Evolutionary conservation across 2,113 vertebrate genomes (phyloP).

Genomic region (Gymnogyps californianus): DNA sequence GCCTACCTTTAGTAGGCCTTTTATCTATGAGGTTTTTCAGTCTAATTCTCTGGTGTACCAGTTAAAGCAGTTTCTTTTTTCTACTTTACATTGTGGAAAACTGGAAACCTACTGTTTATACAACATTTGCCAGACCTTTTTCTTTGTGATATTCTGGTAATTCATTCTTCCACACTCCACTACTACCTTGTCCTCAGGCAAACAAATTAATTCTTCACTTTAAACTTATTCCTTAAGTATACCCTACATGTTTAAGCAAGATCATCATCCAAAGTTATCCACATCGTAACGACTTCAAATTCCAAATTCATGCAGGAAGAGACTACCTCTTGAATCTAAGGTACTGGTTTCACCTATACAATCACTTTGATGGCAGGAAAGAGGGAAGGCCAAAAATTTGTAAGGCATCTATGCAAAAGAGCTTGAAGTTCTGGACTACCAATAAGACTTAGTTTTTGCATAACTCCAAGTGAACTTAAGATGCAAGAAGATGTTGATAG

Average conservation of each 20-base stretch:
- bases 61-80: background rate
- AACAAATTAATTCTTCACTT: background rate
- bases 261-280: background rate
- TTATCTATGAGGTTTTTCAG: background rate
- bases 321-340: background rate
- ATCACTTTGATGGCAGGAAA: background rate
- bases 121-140: background rate
- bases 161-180: background rate
- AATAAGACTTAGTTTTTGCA: background rate
- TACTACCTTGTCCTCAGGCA: background rate
- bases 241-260: background rate
- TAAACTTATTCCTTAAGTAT: background rate
- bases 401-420: background rate
- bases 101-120: background rate
- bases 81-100: background rate
- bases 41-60: background rate
- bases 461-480: background rate
- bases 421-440: background rate
- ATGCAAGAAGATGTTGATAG: background rate
- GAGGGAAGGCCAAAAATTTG: background rate
- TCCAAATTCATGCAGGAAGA: background rate
- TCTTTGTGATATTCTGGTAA: background rate
- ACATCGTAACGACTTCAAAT: background rate
- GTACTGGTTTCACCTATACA: background rate
- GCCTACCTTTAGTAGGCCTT: background rate